phyloP scores from a whole-genome alignment of 2,888 invertebrate genomes.

The Carpatolechia fugitivella region DNA sequence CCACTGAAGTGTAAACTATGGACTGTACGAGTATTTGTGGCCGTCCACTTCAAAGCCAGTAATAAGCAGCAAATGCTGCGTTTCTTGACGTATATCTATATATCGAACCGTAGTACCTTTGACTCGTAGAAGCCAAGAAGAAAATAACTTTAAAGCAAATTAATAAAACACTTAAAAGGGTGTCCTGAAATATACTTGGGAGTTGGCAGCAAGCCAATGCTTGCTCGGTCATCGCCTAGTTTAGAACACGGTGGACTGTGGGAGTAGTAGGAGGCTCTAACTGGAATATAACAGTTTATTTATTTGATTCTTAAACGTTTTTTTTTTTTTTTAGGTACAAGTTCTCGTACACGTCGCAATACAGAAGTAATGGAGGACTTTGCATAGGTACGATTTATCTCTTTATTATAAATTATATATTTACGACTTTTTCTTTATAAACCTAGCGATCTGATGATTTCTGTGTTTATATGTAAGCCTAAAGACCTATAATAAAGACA shows the following conservation, averaged over 20 bases:
- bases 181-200: conserved; percentile 63
- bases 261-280: conserved; percentile 17
- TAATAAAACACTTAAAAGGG: conserved; percentile 76
- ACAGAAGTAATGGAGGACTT: conserved; percentile 8
- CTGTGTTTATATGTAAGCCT: too few species aligned
- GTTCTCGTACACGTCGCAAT: not conserved
- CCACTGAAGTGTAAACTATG: not conserved
- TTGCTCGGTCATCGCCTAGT: conserved; percentile 54
- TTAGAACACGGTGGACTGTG: conserved; percentile 42
- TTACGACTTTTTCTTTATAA: not conserved
- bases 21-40: not conserved
- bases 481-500: conserved; percentile 27
- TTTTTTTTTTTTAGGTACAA: conserved; percentile 8
- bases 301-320: not conserved
- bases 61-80: conserved; percentile 7
- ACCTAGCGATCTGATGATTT: too few species aligned
- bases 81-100: not conserved
- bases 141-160: conserved; percentile 67
- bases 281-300: conserved; percentile 3
- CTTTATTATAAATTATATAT: not conserved
- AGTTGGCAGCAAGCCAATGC: conserved; percentile 53
- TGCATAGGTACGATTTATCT: conserved; percentile 12
- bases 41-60: not conserved
- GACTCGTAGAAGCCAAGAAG: conserved; percentile 35
- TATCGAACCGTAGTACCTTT: conserved; percentile 4